Conservation (phyloP, 2,888 invertebrate species). For the Cephus spinipes region DNA sequence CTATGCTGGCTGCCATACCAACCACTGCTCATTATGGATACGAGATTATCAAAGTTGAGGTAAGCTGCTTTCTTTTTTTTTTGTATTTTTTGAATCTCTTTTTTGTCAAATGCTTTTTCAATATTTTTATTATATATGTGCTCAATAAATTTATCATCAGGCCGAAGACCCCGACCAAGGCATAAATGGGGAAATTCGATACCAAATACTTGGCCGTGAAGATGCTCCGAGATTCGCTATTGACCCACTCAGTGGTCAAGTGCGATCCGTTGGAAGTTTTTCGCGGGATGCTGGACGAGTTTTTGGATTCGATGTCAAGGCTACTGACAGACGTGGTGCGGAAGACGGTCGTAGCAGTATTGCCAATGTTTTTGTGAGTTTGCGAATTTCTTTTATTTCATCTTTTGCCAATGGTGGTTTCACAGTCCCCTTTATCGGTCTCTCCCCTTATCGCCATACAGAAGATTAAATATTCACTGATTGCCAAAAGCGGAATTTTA, state of each 20-base stretch:
- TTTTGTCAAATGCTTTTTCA: neutral
- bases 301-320: slow-evolving; percentile 89
- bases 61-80: slow-evolving; percentile 59
- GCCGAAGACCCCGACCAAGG: slow-evolving; percentile 83
- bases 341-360: slow-evolving; percentile 87
- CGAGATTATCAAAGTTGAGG: slow-evolving; percentile 81
- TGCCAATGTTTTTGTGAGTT: slow-evolving; percentile 85
- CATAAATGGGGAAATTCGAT: slow-evolving; percentile 82
- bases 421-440: neutral
- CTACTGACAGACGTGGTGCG: slow-evolving; percentile 83
- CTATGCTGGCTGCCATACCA: slow-evolving; percentile 86
- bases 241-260: slow-evolving; percentile 81
- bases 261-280: slow-evolving; percentile 79
- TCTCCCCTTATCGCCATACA: neutral
- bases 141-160: slow-evolving; percentile 56
- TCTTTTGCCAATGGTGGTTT: neutral
- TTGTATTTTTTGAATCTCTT: slow-evolving; percentile 29
- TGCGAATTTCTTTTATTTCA: neutral
- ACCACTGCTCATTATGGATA: slow-evolving; percentile 85
- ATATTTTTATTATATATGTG: neutral
- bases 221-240: slow-evolving; percentile 82
- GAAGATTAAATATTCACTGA: neutral
- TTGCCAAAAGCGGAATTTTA: neutral
- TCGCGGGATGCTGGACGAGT: slow-evolving; percentile 79
- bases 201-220: slow-evolving; percentile 81